Evolutionary conservation across 2,888 invertebrate species (phyloP).

Genomic region (Clitarchus hookeri): DNA sequence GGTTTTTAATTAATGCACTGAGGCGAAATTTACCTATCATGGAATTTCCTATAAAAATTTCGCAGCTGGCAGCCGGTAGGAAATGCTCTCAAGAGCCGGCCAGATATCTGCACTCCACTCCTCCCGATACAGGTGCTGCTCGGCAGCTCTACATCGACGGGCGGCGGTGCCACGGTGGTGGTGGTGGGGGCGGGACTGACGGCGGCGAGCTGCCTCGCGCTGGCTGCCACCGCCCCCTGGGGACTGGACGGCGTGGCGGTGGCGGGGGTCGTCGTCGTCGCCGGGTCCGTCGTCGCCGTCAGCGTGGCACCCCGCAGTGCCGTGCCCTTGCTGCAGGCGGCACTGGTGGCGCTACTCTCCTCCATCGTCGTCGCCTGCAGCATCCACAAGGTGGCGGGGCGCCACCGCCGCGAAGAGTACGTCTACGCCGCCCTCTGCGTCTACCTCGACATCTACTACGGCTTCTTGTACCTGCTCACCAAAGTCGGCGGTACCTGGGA

Average conservation of each 20-base stretch:
- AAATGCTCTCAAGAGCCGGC: too few relatives aligned
- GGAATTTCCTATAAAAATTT: too few relatives aligned
- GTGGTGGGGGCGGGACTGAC: background rate
- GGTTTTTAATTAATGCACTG: too few relatives aligned
- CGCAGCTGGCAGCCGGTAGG: too few relatives aligned
- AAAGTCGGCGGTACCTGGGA: background rate
- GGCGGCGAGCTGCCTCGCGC: background rate
- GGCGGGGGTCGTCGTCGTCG: background rate
- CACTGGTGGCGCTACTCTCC: background rate
- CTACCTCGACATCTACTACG: background rate
- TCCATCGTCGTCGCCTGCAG: background rate
- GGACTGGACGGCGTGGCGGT: background rate
- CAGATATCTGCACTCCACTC: too few relatives aligned
- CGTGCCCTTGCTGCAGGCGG: background rate
- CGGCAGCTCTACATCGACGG: too few relatives aligned
- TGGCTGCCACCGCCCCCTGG: background rate
- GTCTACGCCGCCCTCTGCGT: background rate
- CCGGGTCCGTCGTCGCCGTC: background rate
- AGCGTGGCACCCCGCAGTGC: background rate
- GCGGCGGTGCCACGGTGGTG: background rate
- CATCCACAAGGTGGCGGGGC: background rate
- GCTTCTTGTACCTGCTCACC: background rate
- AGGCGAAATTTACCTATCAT: too few relatives aligned
- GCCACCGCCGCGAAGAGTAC: background rate
- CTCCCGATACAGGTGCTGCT: too few relatives aligned